phyloP scores from a whole-genome alignment of 35 echinoderm and acorn worm species.

The Apostichopus californicus region DNA sequence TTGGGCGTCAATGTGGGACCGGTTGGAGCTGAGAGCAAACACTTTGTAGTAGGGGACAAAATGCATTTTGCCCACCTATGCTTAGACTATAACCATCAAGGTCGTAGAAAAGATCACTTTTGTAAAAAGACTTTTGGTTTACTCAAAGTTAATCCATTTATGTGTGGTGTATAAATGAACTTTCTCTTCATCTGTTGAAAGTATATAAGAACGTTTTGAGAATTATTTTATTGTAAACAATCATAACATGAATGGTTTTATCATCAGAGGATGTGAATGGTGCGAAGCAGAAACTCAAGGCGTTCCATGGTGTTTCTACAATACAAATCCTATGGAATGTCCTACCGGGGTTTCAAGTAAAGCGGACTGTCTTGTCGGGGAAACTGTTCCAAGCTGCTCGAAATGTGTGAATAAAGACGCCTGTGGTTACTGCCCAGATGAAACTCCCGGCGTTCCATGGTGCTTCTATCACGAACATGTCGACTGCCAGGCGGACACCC shows the following conservation, averaged over 20 bases:
- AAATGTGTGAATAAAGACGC: constrained; percentile 22
- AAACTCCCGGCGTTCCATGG: background rate
- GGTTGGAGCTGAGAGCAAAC: no score
- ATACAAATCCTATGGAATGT: constrained; percentile 50
- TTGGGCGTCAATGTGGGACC: no score
- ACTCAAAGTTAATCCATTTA: no score
- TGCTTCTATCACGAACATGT: background rate
- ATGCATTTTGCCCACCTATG: no score
- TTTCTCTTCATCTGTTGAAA: no score
- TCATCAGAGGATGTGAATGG: constrained; percentile 63
- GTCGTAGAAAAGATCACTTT: no score
- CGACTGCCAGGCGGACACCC: background rate
- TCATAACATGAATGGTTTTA: no score
- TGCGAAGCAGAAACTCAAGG: constrained; percentile 47
- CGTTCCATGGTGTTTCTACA: constrained; percentile 73
- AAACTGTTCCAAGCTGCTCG: background rate
- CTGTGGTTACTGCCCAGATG: constrained; percentile 4
- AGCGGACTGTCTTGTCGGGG: background rate
- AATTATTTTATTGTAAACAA: no score
- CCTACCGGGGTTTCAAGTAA: background rate
- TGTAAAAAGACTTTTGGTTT: no score
- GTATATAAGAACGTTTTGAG: background rate
- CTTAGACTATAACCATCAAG: no score
- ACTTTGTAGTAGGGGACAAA: no score
- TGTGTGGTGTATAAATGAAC: no score